Percentiles rank a stretch among this genome's conserved stretches.
Conservation (phyloP, 2,797 vertebrate genomes). For the Sandelia bainsii region DNA sequence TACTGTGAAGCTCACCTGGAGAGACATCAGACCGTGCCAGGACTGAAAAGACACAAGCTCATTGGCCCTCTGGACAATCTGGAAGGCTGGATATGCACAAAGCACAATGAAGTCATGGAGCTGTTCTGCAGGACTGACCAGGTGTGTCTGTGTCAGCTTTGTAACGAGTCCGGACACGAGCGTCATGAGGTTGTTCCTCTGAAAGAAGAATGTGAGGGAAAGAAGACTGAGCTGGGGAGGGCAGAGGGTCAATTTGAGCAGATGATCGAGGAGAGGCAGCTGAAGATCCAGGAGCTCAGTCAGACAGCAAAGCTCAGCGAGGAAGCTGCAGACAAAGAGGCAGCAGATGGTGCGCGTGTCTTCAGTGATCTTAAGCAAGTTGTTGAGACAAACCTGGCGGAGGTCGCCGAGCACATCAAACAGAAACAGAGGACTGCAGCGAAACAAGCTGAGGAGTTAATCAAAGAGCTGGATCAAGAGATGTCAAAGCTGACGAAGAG, state of each 20-base stretch:
- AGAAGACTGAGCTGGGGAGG: constrained; percentile 19
- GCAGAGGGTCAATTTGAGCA: not conserved
- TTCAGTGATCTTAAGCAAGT: constrained; percentile 1
- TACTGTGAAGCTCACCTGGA: constrained; percentile 41
- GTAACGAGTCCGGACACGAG: constrained; percentile 4
- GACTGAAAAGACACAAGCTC: constrained; percentile 45
- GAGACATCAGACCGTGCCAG: constrained; percentile 9
- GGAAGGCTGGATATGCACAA: constrained; percentile 10
- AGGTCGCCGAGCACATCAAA: constrained; percentile 14
- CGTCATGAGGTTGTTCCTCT: constrained; percentile 31
- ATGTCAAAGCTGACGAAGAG: constrained; percentile 12
- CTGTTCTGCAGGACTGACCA: constrained; percentile 33
- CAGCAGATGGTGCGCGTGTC: not conserved
- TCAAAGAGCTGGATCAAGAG: constrained; percentile 44
- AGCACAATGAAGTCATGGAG: constrained; percentile 11
- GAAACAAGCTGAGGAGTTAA: not conserved
- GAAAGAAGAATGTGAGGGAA: constrained; percentile 22
- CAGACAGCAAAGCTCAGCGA: not conserved
- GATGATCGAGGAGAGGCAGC: constrained; percentile 10
- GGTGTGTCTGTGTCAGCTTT: constrained; percentile 23
- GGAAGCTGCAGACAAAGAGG: constrained; percentile 16
- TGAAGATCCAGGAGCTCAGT: constrained; percentile 9
- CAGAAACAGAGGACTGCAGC: not conserved
- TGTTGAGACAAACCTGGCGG: constrained; percentile 45
- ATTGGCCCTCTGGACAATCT: constrained; percentile 21